Evolutionary conservation across 2,113 vertebrate species (phyloP).

Genomic region (Nycticryphes semicollaris): DNA sequence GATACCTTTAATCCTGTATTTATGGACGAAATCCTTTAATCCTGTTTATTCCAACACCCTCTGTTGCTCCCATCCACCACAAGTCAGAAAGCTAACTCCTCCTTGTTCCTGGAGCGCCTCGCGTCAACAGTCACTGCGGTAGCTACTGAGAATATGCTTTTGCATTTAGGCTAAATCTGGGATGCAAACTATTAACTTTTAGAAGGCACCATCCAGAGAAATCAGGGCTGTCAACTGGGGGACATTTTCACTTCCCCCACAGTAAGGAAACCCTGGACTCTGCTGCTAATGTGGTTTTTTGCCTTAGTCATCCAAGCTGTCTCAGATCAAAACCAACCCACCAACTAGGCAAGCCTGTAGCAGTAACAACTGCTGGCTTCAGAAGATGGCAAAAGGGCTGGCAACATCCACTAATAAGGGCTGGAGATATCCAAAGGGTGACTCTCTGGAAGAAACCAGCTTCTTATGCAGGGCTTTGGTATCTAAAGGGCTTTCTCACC

Average conservation of each 20-base stretch:
- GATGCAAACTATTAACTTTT: neutral
- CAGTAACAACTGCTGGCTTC: conserved; percentile 24
- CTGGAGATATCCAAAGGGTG: neutral
- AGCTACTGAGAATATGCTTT: neutral
- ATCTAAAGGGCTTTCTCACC: neutral
- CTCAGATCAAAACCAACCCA: conserved; percentile 34
- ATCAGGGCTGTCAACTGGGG: neutral
- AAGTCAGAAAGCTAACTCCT: neutral
- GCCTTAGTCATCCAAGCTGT: conserved; percentile 66
- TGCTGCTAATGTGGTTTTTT: conserved; percentile 13
- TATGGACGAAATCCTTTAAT: conserved; percentile 45
- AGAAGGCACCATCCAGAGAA: neutral
- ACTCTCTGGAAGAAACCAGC: neutral
- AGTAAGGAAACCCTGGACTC: conserved; percentile 11
- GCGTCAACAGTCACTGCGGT: neutral
- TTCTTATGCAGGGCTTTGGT: neutral
- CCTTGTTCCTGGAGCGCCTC: conserved; percentile 13
- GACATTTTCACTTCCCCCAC: conserved; percentile 10
- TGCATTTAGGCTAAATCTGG: neutral
- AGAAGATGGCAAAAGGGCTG: neutral
- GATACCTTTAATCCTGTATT: conserved; percentile 33
- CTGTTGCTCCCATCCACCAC: conserved; percentile 26
- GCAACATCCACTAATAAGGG: neutral
- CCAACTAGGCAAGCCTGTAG: neutral
- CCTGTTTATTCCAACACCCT: conserved; percentile 49